phyloP scores from a whole-genome alignment of 2,113 vertebrate species.

The Pungitius pungitius region DNA sequence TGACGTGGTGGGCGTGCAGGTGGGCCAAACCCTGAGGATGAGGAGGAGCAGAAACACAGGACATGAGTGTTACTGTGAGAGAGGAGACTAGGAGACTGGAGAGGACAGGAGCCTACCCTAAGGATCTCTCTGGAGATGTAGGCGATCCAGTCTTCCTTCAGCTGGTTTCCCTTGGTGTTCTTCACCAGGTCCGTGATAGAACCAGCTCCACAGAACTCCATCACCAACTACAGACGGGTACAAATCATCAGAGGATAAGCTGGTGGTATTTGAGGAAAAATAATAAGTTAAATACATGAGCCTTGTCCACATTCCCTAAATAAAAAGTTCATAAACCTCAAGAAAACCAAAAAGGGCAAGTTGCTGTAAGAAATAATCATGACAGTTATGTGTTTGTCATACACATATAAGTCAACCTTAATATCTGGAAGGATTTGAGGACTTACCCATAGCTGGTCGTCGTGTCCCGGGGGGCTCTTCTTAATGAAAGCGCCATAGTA shows the following conservation, averaged over 20 bases:
- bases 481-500: constrained; percentile 79
- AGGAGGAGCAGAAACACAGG: constrained; percentile 2
- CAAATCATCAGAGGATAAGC: neutral
- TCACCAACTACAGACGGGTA: constrained; percentile 72
- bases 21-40: constrained; percentile 83
- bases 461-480: constrained; percentile 76
- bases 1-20: constrained; percentile 78
- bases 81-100: neutral
- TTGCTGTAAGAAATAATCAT: neutral
- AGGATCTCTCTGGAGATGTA: constrained; percentile 83
- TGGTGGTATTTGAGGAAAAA: neutral
- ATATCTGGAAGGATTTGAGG: constrained; percentile 25
- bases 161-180: constrained; percentile 83
- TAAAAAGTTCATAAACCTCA: neutral
- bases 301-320: neutral
- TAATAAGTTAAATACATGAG: neutral
- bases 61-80: neutral
- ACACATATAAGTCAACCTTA: neutral
- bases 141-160: constrained; percentile 84
- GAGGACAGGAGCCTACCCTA: constrained; percentile 60
- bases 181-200: constrained; percentile 83
- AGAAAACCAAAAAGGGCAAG: neutral
- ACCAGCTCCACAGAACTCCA: constrained; percentile 83
- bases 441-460: constrained; percentile 82
- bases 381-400: neutral